A percentile compares a stretch with the other conserved stretches of the same genome.
Evolutionary conservation across 2,797 vertebrate genomes (phyloP).

Genomic region (Chaetophractus vellerosus): DNA sequence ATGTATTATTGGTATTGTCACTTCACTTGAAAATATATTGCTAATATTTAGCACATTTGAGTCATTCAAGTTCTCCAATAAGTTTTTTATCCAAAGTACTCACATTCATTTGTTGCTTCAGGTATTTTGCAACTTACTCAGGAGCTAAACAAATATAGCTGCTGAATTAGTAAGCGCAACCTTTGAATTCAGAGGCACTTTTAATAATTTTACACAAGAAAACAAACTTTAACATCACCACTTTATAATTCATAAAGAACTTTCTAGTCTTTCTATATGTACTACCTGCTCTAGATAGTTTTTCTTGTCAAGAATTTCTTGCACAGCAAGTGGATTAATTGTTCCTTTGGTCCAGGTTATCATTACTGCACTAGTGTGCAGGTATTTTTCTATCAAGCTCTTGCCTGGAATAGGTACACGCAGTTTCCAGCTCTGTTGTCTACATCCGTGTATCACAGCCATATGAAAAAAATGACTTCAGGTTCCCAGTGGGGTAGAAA

Average conservation of each 20-base stretch:
- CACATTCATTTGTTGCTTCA: background rate
- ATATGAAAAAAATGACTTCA: slow-evolving; percentile 83
- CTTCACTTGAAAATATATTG: slow-evolving; percentile 51
- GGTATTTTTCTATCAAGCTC: slow-evolving; percentile 77
- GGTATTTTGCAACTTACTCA: slow-evolving; percentile 24
- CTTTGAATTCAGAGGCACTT: background rate
- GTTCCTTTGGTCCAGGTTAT: slow-evolving; percentile 62
- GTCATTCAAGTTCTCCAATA: slow-evolving; percentile 28
- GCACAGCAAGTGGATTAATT: background rate
- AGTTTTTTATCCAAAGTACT: slow-evolving; percentile 32
- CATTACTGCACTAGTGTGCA: slow-evolving; percentile 78
- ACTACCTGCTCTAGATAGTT: background rate
- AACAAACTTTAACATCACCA: background rate
- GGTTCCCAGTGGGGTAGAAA: slow-evolving; percentile 81
- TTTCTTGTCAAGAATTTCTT: slow-evolving; percentile 22
- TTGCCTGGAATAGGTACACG: slow-evolving; percentile 80
- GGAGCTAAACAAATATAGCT: slow-evolving; percentile 40
- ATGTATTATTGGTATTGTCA: slow-evolving; percentile 12
- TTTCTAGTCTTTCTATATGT: background rate
- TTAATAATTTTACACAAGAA: slow-evolving; percentile 29
- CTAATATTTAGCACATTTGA: slow-evolving; percentile 9
- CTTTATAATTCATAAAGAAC: background rate
- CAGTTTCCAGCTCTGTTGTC: slow-evolving; percentile 76
- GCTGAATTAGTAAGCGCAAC: background rate
- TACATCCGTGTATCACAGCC: slow-evolving; percentile 78